Evolutionary conservation across 2,888 invertebrate genomes (phyloP).

Genomic region (Melieria crassipennis): DNA sequence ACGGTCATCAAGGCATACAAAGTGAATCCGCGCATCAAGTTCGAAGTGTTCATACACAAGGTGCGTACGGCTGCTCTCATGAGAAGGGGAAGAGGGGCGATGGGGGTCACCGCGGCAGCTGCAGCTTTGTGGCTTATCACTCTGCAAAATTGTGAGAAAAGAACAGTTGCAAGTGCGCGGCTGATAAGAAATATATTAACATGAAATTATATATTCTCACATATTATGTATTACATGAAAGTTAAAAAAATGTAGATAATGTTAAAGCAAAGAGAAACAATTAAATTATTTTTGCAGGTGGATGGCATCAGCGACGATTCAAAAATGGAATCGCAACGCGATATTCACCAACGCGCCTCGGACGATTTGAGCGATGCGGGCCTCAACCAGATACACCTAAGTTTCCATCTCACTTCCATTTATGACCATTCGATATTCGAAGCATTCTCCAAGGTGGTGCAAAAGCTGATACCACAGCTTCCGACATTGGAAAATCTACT

Average conservation of each 20-base stretch:
- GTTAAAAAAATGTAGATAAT: no score
- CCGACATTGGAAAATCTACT: constrained; percentile 96
- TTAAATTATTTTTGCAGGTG: constrained; percentile 68
- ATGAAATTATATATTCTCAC: no score
- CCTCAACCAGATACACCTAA: constrained; percentile 86
- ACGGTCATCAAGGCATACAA: constrained; percentile 96
- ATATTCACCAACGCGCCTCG: constrained; percentile 96
- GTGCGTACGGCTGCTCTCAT: constrained; percentile 55
- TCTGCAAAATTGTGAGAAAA: no score
- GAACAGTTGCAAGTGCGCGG: no score
- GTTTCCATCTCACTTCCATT: constrained; percentile 97
- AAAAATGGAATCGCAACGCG: constrained; percentile 98
- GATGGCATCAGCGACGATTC: constrained; percentile 99
- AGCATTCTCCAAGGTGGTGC: constrained; percentile 99
- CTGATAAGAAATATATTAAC: no score
- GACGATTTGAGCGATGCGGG: constrained; percentile 93
- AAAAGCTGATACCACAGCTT: constrained; percentile 96
- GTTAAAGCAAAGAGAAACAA: no score
- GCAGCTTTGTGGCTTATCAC: no score
- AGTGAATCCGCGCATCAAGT: constrained; percentile 95
- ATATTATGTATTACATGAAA: no score
- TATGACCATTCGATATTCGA: constrained; percentile 99
- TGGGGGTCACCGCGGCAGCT: no score
- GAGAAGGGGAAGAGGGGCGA: no score
- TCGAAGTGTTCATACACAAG: constrained; percentile 99